Percentiles rank a stretch among this genome's conserved stretches.
phyloP scores from a whole-genome alignment of 2,888 invertebrate genomes.

The Catocala fraxini region DNA sequence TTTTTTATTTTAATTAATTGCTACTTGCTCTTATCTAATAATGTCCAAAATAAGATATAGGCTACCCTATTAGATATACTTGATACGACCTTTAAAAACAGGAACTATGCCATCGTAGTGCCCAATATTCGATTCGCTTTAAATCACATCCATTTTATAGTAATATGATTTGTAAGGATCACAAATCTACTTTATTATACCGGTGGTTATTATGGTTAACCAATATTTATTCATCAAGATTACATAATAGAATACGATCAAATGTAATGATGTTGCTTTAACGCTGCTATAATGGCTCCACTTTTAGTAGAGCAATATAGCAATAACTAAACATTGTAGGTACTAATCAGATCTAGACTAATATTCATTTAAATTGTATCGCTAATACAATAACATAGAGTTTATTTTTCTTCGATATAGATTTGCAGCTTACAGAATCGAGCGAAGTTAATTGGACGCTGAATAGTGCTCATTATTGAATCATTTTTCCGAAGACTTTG shows the following conservation, averaged over 20 bases:
- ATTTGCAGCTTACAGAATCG: constrained; percentile 17
- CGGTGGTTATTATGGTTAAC: background rate
- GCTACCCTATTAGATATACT: too few relatives aligned
- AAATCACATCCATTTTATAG: background rate
- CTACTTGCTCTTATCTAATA: too few relatives aligned
- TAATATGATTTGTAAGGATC: constrained; percentile 6
- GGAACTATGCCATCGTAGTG: too few relatives aligned
- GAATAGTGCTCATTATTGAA: constrained; percentile 55
- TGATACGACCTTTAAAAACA: too few relatives aligned
- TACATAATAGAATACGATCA: constrained; percentile 10
- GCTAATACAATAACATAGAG: constrained; percentile 9
- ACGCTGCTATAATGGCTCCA: constrained; percentile 25
- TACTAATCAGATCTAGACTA: constrained; percentile 32
- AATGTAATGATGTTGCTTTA: constrained; percentile 11
- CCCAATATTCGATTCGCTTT: background rate
- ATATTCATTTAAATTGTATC: constrained; percentile 11
- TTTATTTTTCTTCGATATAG: constrained; percentile 14
- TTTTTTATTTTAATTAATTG: too few relatives aligned
- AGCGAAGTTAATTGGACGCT: constrained; percentile 45
- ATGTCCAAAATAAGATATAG: too few relatives aligned
- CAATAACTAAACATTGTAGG: constrained; percentile 33
- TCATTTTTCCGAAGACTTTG: constrained; percentile 45
- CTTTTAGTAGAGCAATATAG: constrained; percentile 24
- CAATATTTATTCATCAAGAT: constrained; percentile 9
- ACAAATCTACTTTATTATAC: background rate